Evolutionary conservation across 2,797 vertebrate genomes (phyloP).

Genomic region (Eupleurogrammus muticus): DNA sequence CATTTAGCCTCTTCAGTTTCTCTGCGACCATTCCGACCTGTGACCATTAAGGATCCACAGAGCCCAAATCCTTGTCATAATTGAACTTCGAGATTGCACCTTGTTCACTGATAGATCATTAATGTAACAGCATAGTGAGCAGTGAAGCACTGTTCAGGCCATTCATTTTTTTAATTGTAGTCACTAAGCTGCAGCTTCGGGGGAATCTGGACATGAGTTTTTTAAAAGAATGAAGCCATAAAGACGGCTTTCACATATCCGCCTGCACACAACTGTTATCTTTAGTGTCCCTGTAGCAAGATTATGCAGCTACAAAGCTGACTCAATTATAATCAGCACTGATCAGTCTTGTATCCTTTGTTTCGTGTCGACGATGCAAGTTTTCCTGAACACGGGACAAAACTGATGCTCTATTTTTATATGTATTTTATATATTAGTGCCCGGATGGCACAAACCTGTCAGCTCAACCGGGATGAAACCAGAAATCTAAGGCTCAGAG

Average conservation of each 20-base stretch:
- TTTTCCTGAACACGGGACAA: not conserved
- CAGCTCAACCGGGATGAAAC: not conserved
- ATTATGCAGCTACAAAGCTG: slow-evolving; percentile 6
- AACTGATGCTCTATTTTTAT: not conserved
- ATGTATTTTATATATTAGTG: not conserved
- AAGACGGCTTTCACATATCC: slow-evolving; percentile 1
- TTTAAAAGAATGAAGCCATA: slow-evolving; percentile 6
- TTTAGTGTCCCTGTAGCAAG: not conserved
- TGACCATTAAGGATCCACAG: not conserved
- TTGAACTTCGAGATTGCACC: slow-evolving; percentile 16
- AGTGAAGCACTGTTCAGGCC: not conserved
- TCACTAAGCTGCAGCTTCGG: not conserved
- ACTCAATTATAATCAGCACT: not conserved
- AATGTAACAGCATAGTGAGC: slow-evolving; percentile 2
- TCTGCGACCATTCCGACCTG: not conserved
- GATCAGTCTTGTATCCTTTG: not conserved
- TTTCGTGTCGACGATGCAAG: not conserved
- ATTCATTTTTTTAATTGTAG: slow-evolving; percentile 30
- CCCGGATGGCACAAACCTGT: not conserved
- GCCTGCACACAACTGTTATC: not conserved
- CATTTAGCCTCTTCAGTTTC: slow-evolving; percentile 9
- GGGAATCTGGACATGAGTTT: slow-evolving; percentile 15
- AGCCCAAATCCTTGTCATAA: not conserved
- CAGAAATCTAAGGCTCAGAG: not conserved
- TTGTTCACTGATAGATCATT: slow-evolving; percentile 14